Evolutionary conservation across 2,888 invertebrate species (phyloP).

Genomic region (Taphrorychus bicolor): DNA sequence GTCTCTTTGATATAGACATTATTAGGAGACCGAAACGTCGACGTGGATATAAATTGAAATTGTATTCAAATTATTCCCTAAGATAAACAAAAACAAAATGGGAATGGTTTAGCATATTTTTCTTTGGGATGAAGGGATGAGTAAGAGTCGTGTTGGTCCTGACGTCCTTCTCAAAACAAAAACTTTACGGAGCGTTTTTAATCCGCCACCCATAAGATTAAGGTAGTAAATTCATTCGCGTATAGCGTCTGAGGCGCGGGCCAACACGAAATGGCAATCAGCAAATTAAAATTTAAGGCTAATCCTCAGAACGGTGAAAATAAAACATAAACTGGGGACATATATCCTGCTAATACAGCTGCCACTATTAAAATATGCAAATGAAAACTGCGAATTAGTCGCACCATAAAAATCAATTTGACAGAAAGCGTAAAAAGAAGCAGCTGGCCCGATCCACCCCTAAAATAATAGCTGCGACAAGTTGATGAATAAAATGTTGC

Average conservation of each 20-base stretch:
- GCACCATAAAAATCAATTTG: conserved; percentile 51
- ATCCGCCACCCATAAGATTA: background rate
- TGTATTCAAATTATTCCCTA: conserved; percentile 47
- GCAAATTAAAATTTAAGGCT: conserved; percentile 19
- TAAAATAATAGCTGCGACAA: conserved; percentile 57
- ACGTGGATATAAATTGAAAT: conserved; percentile 49
- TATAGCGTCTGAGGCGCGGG: background rate
- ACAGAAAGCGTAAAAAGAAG: conserved; percentile 58
- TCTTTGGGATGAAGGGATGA: conserved; percentile 21
- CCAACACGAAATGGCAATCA: conserved; percentile 13
- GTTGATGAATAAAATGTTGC: conserved; percentile 59
- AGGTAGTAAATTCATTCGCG: background rate
- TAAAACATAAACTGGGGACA: conserved; percentile 12
- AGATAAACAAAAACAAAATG: conserved; percentile 38
- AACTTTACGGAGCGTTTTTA: background rate
- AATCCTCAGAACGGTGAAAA: conserved; percentile 11
- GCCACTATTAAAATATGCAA: conserved; percentile 48
- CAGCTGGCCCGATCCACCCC: conserved; percentile 57
- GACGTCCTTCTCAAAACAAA: background rate
- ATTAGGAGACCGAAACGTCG: conserved; percentile 47
- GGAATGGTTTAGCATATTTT: conserved; percentile 32
- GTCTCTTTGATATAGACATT: conserved; percentile 58
- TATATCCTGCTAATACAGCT: conserved; percentile 28
- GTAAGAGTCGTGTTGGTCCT: background rate
- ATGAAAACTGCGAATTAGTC: conserved; percentile 50